Percentiles rank a stretch among this genome's conserved stretches.
phyloP scores from a whole-genome alignment of 2,113 vertebrate genomes.

The Boulengeromyrus knoepffleri region DNA sequence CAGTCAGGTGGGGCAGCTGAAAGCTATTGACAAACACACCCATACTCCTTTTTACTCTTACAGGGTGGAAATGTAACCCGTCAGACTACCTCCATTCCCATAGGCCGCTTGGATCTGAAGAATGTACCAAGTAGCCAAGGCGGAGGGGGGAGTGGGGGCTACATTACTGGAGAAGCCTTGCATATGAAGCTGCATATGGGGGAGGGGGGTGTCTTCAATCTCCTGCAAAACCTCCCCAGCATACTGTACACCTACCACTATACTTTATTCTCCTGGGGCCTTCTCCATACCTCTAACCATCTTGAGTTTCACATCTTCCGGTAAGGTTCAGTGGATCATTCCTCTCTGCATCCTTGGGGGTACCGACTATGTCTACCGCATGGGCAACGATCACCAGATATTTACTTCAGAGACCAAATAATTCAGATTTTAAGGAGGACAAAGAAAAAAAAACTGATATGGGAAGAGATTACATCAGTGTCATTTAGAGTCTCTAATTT shows the following conservation, averaged over 20 bases:
- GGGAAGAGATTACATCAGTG: neutral
- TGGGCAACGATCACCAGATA: neutral
- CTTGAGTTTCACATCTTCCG: neutral
- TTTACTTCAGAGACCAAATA: neutral
- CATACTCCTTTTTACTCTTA: neutral
- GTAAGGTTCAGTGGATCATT: too few species aligned
- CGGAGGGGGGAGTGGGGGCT: neutral
- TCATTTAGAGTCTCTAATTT: neutral
- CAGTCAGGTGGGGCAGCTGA: neutral
- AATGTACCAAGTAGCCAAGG: neutral
- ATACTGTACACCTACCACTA: neutral
- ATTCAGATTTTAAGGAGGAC: neutral
- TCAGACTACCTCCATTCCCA: neutral
- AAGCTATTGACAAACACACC: neutral
- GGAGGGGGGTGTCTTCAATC: neutral
- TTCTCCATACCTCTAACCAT: neutral
- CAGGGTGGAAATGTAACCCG: neutral
- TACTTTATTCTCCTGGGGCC: neutral
- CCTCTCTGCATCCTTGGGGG: too few species aligned
- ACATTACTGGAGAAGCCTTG: neutral
- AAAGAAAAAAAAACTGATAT: neutral
- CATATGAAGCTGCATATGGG: neutral
- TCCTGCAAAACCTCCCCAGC: neutral
- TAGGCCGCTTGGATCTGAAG: neutral
- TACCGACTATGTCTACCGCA: neutral